Conservation (phyloP, 1,140 invertebrate genomes). For the Tyrophagus putrescentiae region DNA sequence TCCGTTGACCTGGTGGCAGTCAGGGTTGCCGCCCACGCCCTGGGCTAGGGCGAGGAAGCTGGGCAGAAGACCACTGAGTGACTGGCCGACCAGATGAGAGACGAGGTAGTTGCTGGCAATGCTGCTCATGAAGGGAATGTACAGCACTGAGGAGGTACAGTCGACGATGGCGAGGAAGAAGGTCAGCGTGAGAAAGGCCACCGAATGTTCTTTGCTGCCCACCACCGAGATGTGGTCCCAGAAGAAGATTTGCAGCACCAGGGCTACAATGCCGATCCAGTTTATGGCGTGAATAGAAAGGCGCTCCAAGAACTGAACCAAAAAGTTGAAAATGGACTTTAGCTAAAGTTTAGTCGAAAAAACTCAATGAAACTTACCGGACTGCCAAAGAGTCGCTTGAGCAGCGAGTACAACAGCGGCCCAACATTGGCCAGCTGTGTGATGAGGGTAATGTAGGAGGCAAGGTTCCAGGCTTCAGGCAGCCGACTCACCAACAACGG, state of each 20-base stretch:
- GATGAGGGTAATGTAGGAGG: conserved; percentile 63
- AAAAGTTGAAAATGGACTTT: background rate
- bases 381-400: conserved; percentile 34
- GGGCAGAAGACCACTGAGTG: conserved; percentile 72
- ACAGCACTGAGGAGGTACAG: conserved; percentile 77
- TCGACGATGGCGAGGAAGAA: conserved; percentile 73
- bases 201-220: conserved; percentile 46
- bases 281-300: conserved; percentile 31
- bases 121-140: conserved; percentile 72
- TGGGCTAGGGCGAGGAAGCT: conserved; percentile 64
- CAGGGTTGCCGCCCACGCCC: conserved; percentile 40
- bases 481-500: conserved; percentile 60
- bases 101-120: conserved; percentile 54
- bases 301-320: background rate
- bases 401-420: conserved; percentile 51
- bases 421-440: conserved; percentile 69
- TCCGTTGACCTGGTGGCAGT: conserved; percentile 34
- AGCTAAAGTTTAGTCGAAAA: background rate
- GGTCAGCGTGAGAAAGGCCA: conserved; percentile 54
- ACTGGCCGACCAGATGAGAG: conserved; percentile 52
- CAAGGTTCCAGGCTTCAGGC: conserved; percentile 75
- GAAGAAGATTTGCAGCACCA: conserved; percentile 53
- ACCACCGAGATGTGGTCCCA: conserved; percentile 49
- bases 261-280: conserved; percentile 45
- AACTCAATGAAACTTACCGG: background rate